phyloP scores from a whole-genome alignment of 2,888 invertebrate genomes.

The Pasiphila rectangulata region DNA sequence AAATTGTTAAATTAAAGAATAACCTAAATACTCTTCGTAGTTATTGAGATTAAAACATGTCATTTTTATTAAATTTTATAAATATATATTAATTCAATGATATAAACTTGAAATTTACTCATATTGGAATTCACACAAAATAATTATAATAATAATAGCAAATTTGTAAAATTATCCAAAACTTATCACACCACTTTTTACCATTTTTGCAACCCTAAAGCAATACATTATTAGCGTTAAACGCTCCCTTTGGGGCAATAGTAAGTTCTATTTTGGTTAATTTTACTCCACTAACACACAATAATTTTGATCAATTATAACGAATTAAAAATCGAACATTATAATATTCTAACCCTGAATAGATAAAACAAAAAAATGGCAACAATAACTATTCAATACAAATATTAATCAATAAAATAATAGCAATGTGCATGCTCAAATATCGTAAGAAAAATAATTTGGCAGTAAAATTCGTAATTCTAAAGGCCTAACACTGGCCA shows the following conservation, averaged over 20 bases:
- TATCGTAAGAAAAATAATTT: conserved; percentile 81
- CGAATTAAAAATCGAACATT: conserved; percentile 76
- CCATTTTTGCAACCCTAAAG: conserved; percentile 79
- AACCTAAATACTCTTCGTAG: conserved; percentile 47
- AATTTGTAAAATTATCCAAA: conserved; percentile 82
- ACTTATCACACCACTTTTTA: conserved; percentile 80
- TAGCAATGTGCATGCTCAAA: conserved; percentile 80
- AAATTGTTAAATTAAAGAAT: conserved; percentile 53
- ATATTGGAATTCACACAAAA: conserved; percentile 78
- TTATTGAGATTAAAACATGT: conserved; percentile 45
- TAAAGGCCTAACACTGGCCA: conserved; percentile 79
- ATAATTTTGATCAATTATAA: conserved; percentile 80
- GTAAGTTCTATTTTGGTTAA: conserved; percentile 76
- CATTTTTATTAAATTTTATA: conserved; percentile 55
- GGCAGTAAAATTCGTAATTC: conserved; percentile 81
- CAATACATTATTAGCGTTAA: conserved; percentile 78
- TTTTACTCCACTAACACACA: conserved; percentile 78
- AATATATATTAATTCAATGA: conserved; percentile 49
- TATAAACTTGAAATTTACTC: conserved; percentile 65
- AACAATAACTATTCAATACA: conserved; percentile 77
- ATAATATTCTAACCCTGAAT: conserved; percentile 79
- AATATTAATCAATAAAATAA: conserved; percentile 78
- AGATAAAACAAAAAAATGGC: conserved; percentile 77
- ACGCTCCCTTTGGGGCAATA: conserved; percentile 80
- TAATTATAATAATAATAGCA: conserved; percentile 51